Base-by-base conservation (phyloP, 2,113 vertebrate genomes). In the Strigops habroptila region DNA sequence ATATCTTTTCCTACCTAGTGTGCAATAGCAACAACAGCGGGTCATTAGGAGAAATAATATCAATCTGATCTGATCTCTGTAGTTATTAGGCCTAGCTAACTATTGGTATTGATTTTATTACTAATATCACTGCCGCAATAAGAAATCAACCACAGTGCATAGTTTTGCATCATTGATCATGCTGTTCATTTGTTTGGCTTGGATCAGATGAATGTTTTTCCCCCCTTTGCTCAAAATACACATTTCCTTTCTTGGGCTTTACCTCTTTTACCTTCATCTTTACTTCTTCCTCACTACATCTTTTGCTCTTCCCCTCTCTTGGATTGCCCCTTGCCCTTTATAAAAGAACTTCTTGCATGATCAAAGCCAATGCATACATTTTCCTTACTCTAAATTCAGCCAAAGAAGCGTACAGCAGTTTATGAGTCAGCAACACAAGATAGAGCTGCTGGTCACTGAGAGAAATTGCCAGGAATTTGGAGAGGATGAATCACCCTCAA, bases 61-160 rank as follows among this genome's bases (percentile, higher is more conserved):
- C 81, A 79, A 57, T 37, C 81, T 93, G 91, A 93, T 86, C 59
- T 17, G 4, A 91, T 80, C 77, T 82, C 63, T 69, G 92, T 44
- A 70, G 77, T 95, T 91, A 90, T 94, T 96, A 95, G 77, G 84
- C 67, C 87, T 35, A 68, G 74, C n/a, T 95, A 96, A 94, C 82
- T 94, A 87, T 19, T 49, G 63, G 4, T 97, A 97, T 97, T 86
- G 94, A 96, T 96, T 94, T 94, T 94, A 96, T 97, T 96, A 82
- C 82, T 95, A 83, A 95, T 91, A 96, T 73, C 68, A 31, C 49
- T 73, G 76, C 76, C 3, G 6, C 82, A 90, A 78, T 23, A 82
- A 91, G 82, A 94, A 91, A 86, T 78, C 86, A 96, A 70, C 88
- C 2, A 2, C 48, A 60, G 87, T 0, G 3, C 88, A 6, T 6